A percentile compares a stretch with the other conserved stretches of the same genome.
Conservation (phyloP, 2,888 invertebrate genomes). For the Minunthozetes semirufus region DNA sequence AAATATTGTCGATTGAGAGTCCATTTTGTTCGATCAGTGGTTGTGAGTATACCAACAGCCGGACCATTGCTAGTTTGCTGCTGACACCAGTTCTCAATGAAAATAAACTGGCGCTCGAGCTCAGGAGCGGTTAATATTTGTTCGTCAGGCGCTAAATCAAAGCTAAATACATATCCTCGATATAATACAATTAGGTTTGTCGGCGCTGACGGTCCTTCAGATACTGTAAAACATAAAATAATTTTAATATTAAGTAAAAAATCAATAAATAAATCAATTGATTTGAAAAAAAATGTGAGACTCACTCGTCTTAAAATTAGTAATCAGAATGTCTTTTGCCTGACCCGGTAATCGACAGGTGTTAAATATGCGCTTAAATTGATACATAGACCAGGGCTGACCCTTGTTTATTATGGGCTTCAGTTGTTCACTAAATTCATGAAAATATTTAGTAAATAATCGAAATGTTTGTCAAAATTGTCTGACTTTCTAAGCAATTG, state of each 20-base stretch:
- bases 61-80: conserved; percentile 47
- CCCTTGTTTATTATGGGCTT: neutral
- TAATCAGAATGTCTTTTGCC: conserved; percentile 49
- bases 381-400: conserved; percentile 50
- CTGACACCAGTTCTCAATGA: conserved; percentile 49
- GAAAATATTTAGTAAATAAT: conserved; percentile 7
- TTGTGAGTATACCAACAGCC: conserved; percentile 53
- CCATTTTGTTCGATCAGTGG: conserved; percentile 54
- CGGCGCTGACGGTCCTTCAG: conserved; percentile 48
- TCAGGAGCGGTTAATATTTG: conserved; percentile 52
- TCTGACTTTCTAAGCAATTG: conserved; percentile 50
- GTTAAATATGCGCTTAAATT: conserved; percentile 54
- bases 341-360: conserved; percentile 52
- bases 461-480: neutral
- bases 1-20: conserved; percentile 52
- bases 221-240: conserved; percentile 42
- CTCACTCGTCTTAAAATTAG: conserved; percentile 51
- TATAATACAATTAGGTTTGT: conserved; percentile 53
- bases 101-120: conserved; percentile 49
- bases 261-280: conserved; percentile 48
- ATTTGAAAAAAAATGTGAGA: conserved; percentile 56
- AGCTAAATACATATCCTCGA: conserved; percentile 55
- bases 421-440: neutral
- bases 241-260: neutral
- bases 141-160: conserved; percentile 48